A percentile compares a stretch with the other conserved stretches of the same genome.
Conservation (phyloP, 2,797 vertebrate genomes). For the Menidia menidia region DNA sequence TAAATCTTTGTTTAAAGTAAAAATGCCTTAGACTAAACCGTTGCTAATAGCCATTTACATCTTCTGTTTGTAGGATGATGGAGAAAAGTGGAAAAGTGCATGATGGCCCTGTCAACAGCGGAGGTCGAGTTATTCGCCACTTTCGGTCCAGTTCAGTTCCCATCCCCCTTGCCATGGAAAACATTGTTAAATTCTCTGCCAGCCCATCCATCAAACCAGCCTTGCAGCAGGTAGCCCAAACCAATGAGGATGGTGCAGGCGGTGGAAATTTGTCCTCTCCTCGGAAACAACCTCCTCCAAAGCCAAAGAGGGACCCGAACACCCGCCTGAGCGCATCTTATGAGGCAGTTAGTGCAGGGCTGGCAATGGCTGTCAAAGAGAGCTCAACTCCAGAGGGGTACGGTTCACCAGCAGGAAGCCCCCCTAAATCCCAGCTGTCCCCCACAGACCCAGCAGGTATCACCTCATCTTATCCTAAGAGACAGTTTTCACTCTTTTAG, state of each 20-base stretch:
- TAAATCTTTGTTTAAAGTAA: neutral
- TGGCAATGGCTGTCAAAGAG: slow-evolving; percentile 89
- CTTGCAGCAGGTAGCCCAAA: slow-evolving; percentile 86
- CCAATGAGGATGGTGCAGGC: slow-evolving; percentile 81
- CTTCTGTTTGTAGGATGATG: slow-evolving; percentile 77
- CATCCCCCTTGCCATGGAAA: slow-evolving; percentile 84
- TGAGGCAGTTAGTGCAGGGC: slow-evolving; percentile 93
- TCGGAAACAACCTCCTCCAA: slow-evolving; percentile 96
- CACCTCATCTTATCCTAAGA: slow-evolving; percentile 33
- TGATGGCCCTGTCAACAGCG: slow-evolving; percentile 75
- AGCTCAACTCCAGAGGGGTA: slow-evolving; percentile 88
- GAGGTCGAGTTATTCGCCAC: slow-evolving; percentile 81
- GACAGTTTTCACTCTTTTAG: slow-evolving; percentile 22
- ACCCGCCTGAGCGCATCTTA: slow-evolving; percentile 96
- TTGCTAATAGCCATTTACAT: slow-evolving; percentile 2
- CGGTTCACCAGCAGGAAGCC: slow-evolving; percentile 76
- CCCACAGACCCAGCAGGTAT: slow-evolving; percentile 81
- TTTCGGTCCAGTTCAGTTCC: slow-evolving; percentile 87
- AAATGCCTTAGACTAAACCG: neutral
- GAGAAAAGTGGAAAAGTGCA: slow-evolving; percentile 83
- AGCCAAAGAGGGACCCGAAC: slow-evolving; percentile 97
- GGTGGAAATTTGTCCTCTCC: slow-evolving; percentile 87
- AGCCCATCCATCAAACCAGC: slow-evolving; percentile 85
- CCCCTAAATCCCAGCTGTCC: slow-evolving; percentile 79
- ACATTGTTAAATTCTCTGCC: slow-evolving; percentile 80